Evolutionary conservation across 1,140 invertebrate genomes (phyloP).

Genomic region (Trachelipus rathkii): DNA sequence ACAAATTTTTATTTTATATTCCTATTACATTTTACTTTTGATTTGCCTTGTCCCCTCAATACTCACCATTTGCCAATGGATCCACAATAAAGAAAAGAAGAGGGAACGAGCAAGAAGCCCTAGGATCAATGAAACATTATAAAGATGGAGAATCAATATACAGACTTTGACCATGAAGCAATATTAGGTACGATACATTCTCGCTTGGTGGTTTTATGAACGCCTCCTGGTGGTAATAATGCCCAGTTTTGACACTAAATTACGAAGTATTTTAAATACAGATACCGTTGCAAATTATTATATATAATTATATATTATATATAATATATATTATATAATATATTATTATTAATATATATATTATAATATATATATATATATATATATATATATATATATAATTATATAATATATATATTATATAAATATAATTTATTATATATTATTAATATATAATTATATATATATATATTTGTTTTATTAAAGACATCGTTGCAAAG

Average conservation of each 20-base stretch:
- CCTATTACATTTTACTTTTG: too few relatives aligned
- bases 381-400: not conserved
- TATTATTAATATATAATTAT: not conserved
- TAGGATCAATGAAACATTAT: constrained; percentile 65
- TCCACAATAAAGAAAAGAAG: constrained; percentile 47
- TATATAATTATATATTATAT: not conserved
- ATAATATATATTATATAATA: not conserved
- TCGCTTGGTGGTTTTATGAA: too few relatives aligned
- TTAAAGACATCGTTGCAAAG: not conserved
- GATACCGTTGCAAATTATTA: not conserved
- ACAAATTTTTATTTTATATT: too few relatives aligned
- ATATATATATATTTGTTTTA: too few relatives aligned
- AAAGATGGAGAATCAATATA: constrained; percentile 67
- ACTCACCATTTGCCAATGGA: constrained; percentile 4
- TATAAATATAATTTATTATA: not conserved
- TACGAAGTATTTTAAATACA: too few relatives aligned
- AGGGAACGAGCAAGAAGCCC: constrained; percentile 71
- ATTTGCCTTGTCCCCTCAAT: not conserved
- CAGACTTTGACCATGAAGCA: constrained; percentile 89
- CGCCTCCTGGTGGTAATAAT: too few relatives aligned
- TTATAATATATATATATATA: not conserved
- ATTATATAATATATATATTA: not conserved
- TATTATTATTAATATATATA: not conserved
- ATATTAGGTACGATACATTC: constrained; percentile 64
- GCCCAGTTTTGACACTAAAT: too few relatives aligned